Conservation (phyloP, 2,797 vertebrate species). For the Peromyscus nudipes region DNA sequence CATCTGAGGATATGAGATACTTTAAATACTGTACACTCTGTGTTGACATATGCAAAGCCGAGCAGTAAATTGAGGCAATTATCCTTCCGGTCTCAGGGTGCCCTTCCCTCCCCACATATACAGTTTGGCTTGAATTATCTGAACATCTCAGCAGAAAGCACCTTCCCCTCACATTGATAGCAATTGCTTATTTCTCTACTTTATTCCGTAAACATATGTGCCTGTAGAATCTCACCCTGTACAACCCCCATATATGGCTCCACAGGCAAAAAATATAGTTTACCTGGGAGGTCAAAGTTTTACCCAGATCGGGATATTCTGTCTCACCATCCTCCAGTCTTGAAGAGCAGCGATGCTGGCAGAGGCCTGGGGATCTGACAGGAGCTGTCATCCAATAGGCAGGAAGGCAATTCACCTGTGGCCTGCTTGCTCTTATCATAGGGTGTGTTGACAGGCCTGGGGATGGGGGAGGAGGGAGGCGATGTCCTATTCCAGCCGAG, state of each 20-base stretch:
- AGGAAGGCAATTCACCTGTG: constrained; percentile 61
- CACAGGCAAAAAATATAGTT: background rate
- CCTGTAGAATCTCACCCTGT: background rate
- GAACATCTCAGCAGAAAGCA: background rate
- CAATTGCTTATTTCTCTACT: constrained; percentile 4
- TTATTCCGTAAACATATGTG: background rate
- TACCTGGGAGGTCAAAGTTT: background rate
- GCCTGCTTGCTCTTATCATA: background rate
- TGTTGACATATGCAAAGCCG: constrained; percentile 49
- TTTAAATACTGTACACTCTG: constrained; percentile 62
- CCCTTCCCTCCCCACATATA: constrained; percentile 24
- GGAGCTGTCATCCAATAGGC: constrained; percentile 49
- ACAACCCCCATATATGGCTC: background rate
- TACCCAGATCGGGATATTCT: background rate
- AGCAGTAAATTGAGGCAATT: constrained; percentile 62
- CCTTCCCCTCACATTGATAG: no score
- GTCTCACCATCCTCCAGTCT: background rate
- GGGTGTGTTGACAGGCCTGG: background rate
- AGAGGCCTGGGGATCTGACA: background rate
- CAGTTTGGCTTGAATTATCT: constrained; percentile 56
- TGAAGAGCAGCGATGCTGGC: background rate
- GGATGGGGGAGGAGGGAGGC: background rate
- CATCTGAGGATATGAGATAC: constrained; percentile 58
- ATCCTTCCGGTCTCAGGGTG: constrained; percentile 34
- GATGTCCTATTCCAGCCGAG: fast-evolving